Conservation (phyloP, 1,140 invertebrate species). For the Drosophila subpulchrella region DNA sequence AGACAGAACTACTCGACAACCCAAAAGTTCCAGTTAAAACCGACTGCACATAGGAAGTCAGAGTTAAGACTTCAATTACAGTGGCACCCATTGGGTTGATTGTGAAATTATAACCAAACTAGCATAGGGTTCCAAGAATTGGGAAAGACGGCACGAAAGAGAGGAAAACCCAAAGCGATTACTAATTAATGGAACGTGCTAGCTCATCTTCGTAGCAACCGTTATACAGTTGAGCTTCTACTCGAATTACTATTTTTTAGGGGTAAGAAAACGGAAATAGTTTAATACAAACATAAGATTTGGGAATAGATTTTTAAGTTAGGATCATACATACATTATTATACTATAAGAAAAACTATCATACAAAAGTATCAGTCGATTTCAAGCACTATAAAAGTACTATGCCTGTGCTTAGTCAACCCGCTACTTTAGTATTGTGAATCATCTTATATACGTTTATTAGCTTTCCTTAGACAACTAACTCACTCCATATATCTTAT, state of each 20-base stretch:
- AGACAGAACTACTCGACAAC: constrained; percentile 36
- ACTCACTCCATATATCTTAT: constrained; percentile 5
- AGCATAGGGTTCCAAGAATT: constrained; percentile 37
- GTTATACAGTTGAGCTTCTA: constrained; percentile 6
- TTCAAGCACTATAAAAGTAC: too few species aligned
- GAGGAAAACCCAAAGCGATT: constrained; percentile 13
- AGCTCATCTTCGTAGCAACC: constrained; percentile 1
- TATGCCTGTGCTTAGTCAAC: neutral
- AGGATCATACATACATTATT: too few species aligned
- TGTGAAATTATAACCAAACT: constrained; percentile 46
- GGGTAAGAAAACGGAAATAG: too few species aligned
- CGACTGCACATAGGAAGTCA: constrained; percentile 71
- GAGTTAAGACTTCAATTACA: constrained; percentile 65
- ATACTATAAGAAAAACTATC: too few species aligned
- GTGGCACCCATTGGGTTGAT: constrained; percentile 41
- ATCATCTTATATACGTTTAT: constrained; percentile 2
- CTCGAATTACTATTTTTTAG: constrained; percentile 2
- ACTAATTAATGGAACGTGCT: constrained; percentile 46
- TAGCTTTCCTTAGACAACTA: neutral
- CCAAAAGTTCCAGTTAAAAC: constrained; percentile 44
- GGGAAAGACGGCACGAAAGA: neutral
- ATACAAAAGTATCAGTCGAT: too few species aligned
- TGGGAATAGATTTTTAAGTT: too few species aligned
- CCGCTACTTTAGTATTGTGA: neutral
- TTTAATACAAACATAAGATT: too few species aligned